Conservation (phyloP, 2,888 invertebrate species). For the Halictus quadricinctus region DNA sequence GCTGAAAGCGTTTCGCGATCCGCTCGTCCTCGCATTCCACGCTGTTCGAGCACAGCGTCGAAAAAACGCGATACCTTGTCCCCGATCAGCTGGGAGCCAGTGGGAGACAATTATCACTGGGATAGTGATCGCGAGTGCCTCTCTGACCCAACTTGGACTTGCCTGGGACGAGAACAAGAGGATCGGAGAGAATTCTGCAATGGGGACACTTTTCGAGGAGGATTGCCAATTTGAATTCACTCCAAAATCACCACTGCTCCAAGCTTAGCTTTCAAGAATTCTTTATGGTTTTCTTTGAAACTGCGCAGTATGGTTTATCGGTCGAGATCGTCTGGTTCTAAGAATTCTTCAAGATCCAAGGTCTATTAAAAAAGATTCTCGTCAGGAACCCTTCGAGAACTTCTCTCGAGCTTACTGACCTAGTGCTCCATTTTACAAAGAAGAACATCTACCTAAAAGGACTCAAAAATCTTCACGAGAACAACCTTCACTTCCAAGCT, state of each 20-base stretch:
- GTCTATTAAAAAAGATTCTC: neutral
- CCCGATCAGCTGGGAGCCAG: neutral
- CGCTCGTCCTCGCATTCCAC: conserved; percentile 25
- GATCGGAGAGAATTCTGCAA: neutral
- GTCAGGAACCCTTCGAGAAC: neutral
- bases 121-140: neutral
- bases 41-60: neutral
- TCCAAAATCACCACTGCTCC: neutral
- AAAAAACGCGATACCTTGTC: neutral
- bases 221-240: too few relatives aligned
- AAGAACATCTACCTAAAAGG: neutral
- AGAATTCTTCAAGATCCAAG: neutral
- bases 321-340: too few relatives aligned
- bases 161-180: neutral
- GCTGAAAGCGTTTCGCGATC: conserved; percentile 40
- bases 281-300: neutral
- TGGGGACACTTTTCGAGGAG: neutral
- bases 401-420: neutral
- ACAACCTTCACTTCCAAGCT: neutral
- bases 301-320: too few relatives aligned
- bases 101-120: neutral
- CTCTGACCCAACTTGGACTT: neutral
- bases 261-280: too few relatives aligned
- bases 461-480: neutral
- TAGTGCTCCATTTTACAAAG: neutral